Evolutionary conservation across 2,113 vertebrate genomes (phyloP), one percentile per base, ranked within the genome.

Genomic region (Peucedramus taeniatus): DNA sequence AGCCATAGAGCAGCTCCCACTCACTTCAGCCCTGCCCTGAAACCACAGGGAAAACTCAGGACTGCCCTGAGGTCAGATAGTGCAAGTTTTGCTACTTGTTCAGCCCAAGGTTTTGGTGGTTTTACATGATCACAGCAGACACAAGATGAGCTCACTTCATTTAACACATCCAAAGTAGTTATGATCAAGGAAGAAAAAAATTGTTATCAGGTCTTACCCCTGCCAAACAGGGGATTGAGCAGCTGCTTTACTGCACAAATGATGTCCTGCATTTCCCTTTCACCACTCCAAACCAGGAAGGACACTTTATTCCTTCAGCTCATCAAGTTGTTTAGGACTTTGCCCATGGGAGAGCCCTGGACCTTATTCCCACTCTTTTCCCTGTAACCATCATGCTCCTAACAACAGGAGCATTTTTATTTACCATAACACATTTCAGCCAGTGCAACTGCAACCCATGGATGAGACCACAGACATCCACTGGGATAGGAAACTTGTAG

Each of bases 111-210:
- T 69, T 94, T 45, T 39, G 45, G 22, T 45, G 31, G 17, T 60
- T 91, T 96, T 84, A 80, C 2, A 3, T 39, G 40, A 89, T 53
- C 37, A 53, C 30, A 56, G 61, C 70, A 90, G 65, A 68, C 22
- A 33, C 51, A 57, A 88, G 85, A 83, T 33, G 54, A 94, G 63
- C n/a, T 93, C 79, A 60, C 65, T 85, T 93, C 88, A 88, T 93
- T 95, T 88, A 94, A 88, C 71, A 86, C 85, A 81, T 94, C 76
- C 86, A 90, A 83, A 90, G 59, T 15, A 76, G 45, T 91, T 87
- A 87, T 11, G 20, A 83, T 91, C 74, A 91, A 94, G 81, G 4
- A 51, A 65, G 77, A 75, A 53, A 40, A 64, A 59, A 20, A 44
- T 1, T 33, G 15, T 54, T 74, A 56, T 13, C 50, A 10, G 11